phyloP scores from a whole-genome alignment of 2,888 invertebrate genomes.

The Ormyrus labotus region DNA sequence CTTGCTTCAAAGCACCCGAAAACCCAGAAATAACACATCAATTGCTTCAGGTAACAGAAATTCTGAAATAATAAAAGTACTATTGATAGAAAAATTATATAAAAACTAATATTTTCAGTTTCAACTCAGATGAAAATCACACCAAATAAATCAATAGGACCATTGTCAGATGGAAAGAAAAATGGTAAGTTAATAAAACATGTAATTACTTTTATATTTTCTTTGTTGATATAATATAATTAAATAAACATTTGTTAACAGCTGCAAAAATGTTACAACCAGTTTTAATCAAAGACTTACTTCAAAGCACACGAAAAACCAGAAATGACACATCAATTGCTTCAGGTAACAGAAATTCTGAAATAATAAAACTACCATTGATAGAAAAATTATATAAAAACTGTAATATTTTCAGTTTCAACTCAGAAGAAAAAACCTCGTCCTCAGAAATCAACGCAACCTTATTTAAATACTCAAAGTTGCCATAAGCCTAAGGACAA shows the following conservation, averaged over 20 bases:
- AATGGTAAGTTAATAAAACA: conserved; percentile 34
- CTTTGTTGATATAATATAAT: background rate
- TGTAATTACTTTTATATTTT: background rate
- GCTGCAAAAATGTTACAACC: conserved; percentile 50
- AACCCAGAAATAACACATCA: too few relatives aligned
- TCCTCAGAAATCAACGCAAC: conserved; percentile 18
- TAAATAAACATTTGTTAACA: conserved; percentile 16
- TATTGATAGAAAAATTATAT: too few relatives aligned
- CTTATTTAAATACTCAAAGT: conserved; percentile 52
- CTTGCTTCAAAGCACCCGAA: too few relatives aligned
- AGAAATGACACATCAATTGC: conserved; percentile 30
- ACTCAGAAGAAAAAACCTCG: conserved; percentile 52
- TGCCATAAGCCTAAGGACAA: conserved; percentile 43
- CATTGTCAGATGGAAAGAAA: conserved; percentile 53
- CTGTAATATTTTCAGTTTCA: conserved; percentile 36
- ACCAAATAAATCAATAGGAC: conserved; percentile 33
- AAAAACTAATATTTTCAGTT: too few relatives aligned
- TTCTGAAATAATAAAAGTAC: too few relatives aligned
- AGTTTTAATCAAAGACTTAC: conserved; percentile 56
- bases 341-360: conserved; percentile 38
- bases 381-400: background rate
- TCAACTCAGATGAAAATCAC: too few relatives aligned
- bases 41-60: too few relatives aligned
- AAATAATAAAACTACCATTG: background rate
- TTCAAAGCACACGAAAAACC: conserved; percentile 48